Conservation (phyloP, 2,113 vertebrate genomes). For the Illadopsis cleaveri region DNA sequence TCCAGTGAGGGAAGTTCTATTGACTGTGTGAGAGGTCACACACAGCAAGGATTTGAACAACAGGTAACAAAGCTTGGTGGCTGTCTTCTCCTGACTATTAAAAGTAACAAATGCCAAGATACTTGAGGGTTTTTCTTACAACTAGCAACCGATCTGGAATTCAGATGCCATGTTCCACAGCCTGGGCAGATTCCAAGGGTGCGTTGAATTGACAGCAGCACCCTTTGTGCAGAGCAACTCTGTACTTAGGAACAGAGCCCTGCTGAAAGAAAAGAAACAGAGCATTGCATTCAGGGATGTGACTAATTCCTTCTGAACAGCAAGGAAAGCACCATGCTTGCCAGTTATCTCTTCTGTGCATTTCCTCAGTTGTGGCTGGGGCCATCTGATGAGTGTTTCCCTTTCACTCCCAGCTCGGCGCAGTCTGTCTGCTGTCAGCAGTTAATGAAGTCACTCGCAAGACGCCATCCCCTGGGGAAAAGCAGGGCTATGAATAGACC, state of each 20-base stretch:
- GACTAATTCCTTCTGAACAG: background rate
- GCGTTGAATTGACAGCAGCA: rapidly evolving
- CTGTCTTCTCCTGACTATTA: background rate
- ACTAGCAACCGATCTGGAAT: background rate
- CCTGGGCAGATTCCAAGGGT: background rate
- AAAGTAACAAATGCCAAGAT: background rate
- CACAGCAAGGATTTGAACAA: background rate
- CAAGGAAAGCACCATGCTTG: background rate
- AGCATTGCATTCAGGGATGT: background rate
- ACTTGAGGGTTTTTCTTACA: background rate
- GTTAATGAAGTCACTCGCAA: slow-evolving; percentile 43
- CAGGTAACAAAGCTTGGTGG: background rate
- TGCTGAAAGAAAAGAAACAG: background rate
- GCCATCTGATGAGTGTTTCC: slow-evolving; percentile 57
- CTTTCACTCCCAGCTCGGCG: background rate
- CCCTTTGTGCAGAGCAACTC: background rate
- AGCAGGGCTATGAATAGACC: slow-evolving; percentile 35
- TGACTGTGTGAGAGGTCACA: rapidly evolving
- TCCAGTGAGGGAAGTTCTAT: rapidly evolving
- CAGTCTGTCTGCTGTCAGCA: slow-evolving; percentile 65
- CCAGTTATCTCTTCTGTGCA: slow-evolving; percentile 19
- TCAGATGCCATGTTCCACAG: background rate
- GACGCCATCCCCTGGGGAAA: slow-evolving; percentile 49
- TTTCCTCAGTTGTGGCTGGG: slow-evolving; percentile 54
- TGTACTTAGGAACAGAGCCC: background rate